Conservation (phyloP, 2,797 vertebrate species). For the Phylloscopus collybita region DNA sequence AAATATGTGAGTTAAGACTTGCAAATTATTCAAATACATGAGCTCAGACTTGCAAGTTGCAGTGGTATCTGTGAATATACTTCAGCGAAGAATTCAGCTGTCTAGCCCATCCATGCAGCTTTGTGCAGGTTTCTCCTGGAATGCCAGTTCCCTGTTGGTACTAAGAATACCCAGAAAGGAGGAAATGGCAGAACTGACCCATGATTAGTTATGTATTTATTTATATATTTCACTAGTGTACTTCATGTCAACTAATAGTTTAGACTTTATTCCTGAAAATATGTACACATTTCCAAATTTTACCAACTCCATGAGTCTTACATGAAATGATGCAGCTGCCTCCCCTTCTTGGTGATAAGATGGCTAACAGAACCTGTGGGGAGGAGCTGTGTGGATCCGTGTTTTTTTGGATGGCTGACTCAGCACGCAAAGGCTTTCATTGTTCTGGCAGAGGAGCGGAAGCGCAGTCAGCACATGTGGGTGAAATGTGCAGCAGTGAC, state of each 20-base stretch:
- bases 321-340: fast-evolving
- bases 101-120: background rate
- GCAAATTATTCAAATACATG: background rate
- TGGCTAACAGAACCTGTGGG: background rate
- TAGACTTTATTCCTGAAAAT: background rate
- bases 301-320: background rate
- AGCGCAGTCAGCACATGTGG: conserved; percentile 56
- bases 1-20: background rate
- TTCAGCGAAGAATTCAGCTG: background rate
- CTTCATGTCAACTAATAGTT: background rate
- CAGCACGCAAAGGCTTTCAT: background rate
- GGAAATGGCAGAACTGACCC: background rate
- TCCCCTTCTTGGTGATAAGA: background rate
- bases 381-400: fast-evolving
- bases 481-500: conserved; percentile 2
- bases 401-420: background rate
- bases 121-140: background rate
- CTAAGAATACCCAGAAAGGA: background rate
- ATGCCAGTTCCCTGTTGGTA: background rate
- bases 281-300: background rate
- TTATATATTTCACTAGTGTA: background rate
- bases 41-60: background rate
- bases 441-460: conserved; percentile 33
- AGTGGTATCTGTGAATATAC: background rate
- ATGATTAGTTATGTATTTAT: background rate